phyloP scores from a whole-genome alignment of 2,888 invertebrate genomes.

The Carcina quercana region DNA sequence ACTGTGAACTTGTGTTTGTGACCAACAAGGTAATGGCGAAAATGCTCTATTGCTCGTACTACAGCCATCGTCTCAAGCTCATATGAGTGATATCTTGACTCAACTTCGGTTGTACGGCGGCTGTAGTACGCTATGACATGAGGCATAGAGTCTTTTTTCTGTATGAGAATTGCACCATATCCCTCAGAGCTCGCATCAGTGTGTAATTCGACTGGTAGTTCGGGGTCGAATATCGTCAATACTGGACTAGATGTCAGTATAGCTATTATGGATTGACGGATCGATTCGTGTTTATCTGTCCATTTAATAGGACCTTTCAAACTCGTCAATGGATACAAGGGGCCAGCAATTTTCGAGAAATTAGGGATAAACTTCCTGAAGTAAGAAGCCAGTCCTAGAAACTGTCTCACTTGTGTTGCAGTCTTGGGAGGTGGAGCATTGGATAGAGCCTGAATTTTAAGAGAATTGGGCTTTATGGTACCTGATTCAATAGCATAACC shows the following conservation, averaged over 20 bases:
- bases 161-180: background rate
- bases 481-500: background rate
- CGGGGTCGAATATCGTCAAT: constrained; percentile 1
- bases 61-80: constrained; percentile 13
- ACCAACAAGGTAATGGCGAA: constrained; percentile 11
- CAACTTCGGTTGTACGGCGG: constrained; percentile 4
- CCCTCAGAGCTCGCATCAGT: constrained; percentile 3
- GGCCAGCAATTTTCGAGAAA: constrained; percentile 1
- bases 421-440: constrained; percentile 14
- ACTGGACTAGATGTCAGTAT: constrained; percentile 1
- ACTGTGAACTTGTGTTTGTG: constrained; percentile 9
- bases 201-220: background rate
- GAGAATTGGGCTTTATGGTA: background rate
- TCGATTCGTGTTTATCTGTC: background rate
- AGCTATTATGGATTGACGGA: background rate
- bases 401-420: constrained; percentile 14
- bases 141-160: background rate
- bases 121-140: constrained; percentile 6
- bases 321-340: constrained; percentile 4
- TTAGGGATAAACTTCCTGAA: constrained; percentile 13
- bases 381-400: constrained; percentile 15
- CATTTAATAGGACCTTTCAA: background rate
- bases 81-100: constrained; percentile 9
- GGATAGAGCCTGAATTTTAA: constrained; percentile 18
- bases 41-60: constrained; percentile 10